Evolutionary conservation across 2,113 vertebrate genomes (phyloP), one percentile per base, ranked within the genome.

Genomic region (Fukomys damarensis): DNA sequence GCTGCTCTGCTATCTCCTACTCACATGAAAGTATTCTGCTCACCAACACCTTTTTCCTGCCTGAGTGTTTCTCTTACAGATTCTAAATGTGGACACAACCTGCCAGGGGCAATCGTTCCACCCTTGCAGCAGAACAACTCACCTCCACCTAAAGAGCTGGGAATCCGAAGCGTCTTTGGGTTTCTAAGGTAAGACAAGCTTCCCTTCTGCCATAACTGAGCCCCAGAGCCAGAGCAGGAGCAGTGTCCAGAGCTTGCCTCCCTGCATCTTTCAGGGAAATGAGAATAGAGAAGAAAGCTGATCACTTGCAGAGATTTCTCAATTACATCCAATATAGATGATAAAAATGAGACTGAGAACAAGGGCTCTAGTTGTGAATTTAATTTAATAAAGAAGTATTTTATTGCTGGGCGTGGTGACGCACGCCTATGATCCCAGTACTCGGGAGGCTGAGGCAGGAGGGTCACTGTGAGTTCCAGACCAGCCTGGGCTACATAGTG

Each of bases 151-250:
- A 41, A 70, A 54, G 68, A 85, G 54, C 86, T 2, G 10, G 88
- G 30, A 76, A 30, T 74, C 54, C 38, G 63, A 2, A 86, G 97
- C 68, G 94, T 98, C 91, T 85, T 97, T 35, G 96, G 89, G 43
- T 96, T 98, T 93, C 76, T 98, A 26, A 97, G 97, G 97, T 97
- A 95, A 93, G 91, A 89, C 35, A 54, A 61, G 49, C 52, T 61
- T 59, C 28, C 68, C 26, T 77, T 35, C 66, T n/a, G 38, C 58
- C 82, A 14, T 59, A 22, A 20, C 76, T n/a, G 65, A 56, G 68
- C 20, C 28, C 70, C 74, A 43, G 41, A 9, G 10, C 54, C 80
- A 46, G 30, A 77, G 41, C 52, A 20, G 59, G 1, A 70, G 3
- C 11, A 30, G 49, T 24, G 20, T 83, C 26, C 86, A 79, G 61